phyloP scores from a whole-genome alignment of 2,888 invertebrate species.

The Merodon equestris region DNA sequence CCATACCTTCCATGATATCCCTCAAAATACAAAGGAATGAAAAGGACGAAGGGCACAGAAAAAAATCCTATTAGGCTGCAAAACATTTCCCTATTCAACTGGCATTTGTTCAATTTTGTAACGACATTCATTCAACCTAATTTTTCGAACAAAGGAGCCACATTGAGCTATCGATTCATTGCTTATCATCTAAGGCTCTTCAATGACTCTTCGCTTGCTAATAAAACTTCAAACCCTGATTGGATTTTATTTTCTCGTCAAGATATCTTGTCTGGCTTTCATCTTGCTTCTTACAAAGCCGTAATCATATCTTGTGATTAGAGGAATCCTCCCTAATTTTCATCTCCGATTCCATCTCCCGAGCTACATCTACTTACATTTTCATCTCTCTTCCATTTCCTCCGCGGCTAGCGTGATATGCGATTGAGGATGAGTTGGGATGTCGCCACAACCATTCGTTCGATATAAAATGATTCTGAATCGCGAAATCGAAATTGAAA shows the following conservation, averaged over 20 bases:
- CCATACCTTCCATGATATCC: too few relatives aligned
- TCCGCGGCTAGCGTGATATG: too few relatives aligned
- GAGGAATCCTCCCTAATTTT: conserved; percentile 14
- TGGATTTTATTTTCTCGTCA: conserved; percentile 57
- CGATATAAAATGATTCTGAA: conserved; percentile 44
- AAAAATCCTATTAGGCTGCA: not conserved
- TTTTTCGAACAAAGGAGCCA: conserved; percentile 25
- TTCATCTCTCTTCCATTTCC: too few relatives aligned
- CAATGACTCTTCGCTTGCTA: conserved; percentile 1
- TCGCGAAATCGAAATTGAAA: conserved; percentile 56
- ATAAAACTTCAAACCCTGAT: conserved; percentile 47
- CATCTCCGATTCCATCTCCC: not conserved
- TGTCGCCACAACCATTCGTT: not conserved
- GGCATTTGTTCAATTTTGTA: conserved; percentile 16
- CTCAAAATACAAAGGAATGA: too few relatives aligned
- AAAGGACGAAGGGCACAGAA: not conserved
- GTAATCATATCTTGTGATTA: conserved; percentile 46
- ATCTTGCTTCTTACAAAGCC: conserved; percentile 3
- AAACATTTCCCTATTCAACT: not conserved
- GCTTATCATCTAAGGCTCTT: conserved; percentile 24
- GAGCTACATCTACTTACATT: conserved; percentile 5
- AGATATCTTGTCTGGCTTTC: conserved; percentile 19
- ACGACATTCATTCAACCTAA: conserved; percentile 13
- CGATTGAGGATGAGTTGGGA: conserved; percentile 37
- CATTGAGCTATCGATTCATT: conserved; percentile 35